phyloP scores from a whole-genome alignment of 2,113 vertebrate genomes.

The Pseudopipra pipra region DNA sequence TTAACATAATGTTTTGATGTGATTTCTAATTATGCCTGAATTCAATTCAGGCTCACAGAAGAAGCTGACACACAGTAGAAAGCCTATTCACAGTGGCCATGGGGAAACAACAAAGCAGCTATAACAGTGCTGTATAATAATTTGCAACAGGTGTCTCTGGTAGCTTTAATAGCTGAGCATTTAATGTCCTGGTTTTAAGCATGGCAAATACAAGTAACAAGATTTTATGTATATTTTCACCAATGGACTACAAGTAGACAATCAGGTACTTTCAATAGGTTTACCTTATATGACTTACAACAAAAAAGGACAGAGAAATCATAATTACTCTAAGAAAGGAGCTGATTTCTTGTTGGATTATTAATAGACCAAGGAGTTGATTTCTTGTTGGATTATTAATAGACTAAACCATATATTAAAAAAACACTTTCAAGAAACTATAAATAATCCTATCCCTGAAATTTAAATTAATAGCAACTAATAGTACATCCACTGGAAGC shows the following conservation, averaged over 20 bases:
- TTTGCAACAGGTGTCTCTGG: conserved; percentile 15
- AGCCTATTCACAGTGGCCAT: conserved; percentile 12
- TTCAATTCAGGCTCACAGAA: conserved; percentile 17
- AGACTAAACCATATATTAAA: neutral
- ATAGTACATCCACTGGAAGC: neutral
- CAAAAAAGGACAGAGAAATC: neutral
- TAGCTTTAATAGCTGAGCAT: neutral
- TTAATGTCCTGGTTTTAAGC: neutral
- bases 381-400: neutral
- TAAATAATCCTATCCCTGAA: neutral
- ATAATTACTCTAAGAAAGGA: neutral
- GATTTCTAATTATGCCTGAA: conserved; percentile 63
- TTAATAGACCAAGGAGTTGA: neutral
- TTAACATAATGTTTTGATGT: conserved; percentile 69
- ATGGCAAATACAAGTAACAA: neutral
- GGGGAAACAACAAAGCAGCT: neutral
- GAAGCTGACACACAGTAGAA: neutral
- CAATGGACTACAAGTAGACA: neutral
- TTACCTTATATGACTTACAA: neutral
- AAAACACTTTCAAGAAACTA: neutral
- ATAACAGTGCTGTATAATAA: neutral
- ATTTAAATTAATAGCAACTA: neutral
- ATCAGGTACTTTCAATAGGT: neutral
- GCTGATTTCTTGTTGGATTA: neutral
- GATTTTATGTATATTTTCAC: neutral